A percentile compares a stretch with the other conserved stretches of the same genome.
Evolutionary conservation across 2,113 vertebrate species (phyloP).

Genomic region (Scophthalmus maximus): DNA sequence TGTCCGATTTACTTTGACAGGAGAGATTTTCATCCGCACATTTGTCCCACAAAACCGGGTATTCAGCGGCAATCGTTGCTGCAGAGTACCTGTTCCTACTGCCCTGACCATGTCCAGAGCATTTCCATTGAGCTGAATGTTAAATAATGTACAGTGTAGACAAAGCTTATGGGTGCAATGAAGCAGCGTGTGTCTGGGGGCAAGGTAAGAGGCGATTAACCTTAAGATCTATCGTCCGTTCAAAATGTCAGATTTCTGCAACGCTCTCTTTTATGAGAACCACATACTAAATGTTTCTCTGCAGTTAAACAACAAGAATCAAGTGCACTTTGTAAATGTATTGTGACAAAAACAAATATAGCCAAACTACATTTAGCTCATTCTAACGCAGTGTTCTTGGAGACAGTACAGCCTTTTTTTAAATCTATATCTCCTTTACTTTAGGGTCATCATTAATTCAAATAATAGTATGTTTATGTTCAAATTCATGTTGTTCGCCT

Average conservation of each 20-base stretch:
- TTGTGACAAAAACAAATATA: neutral
- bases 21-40: neutral
- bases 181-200: neutral
- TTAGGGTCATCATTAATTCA: neutral
- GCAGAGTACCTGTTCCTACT: no score
- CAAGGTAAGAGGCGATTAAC: neutral
- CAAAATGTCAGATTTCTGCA: neutral
- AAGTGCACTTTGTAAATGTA: neutral
- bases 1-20: constrained; percentile 6
- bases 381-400: neutral
- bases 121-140: neutral
- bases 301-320: neutral
- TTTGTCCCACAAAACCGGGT: no score
- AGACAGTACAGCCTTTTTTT: no score
- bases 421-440: neutral
- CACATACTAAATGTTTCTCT: neutral
- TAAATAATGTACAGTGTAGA: constrained; percentile 2
- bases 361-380: constrained; percentile 3
- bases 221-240: neutral
- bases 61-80: neutral
- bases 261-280: constrained; percentile 16
- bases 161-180: neutral
- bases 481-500: neutral
- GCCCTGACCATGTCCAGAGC: neutral
- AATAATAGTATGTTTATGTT: neutral